phyloP scores from a whole-genome alignment of 2,113 vertebrate species.

The Gopherus flavomarginatus region DNA sequence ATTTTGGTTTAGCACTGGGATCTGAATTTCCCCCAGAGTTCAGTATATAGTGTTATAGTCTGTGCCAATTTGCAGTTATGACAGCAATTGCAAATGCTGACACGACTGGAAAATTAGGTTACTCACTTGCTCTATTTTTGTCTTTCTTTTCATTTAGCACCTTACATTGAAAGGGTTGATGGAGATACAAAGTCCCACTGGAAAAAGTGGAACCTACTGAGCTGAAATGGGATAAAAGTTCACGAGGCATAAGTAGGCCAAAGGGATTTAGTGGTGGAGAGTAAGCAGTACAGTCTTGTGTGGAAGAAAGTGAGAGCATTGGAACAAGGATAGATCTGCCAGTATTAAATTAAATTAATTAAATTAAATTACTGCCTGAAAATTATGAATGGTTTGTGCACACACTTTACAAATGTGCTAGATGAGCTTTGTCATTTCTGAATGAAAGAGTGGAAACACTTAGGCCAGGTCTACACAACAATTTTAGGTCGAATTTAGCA shows the following conservation, averaged over 20 bases:
- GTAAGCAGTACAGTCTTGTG: conserved; percentile 13
- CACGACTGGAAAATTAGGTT: background rate
- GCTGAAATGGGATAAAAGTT: conserved; percentile 44
- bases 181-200: background rate
- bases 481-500: too few species aligned
- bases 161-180: conserved; percentile 15
- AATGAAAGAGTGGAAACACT: background rate
- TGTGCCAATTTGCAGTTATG: background rate
- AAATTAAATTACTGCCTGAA: too few species aligned
- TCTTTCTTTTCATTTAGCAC: background rate
- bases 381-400: background rate
- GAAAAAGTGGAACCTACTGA: conserved; percentile 25
- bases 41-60: background rate
- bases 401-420: background rate
- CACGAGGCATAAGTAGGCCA: conserved; percentile 15
- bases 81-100: background rate
- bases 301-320: background rate
- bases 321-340: background rate
- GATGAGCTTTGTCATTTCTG: background rate
- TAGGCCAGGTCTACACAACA: background rate
- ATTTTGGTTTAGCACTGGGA: background rate
- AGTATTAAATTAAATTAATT: background rate
- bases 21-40: background rate
- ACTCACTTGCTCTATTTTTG: background rate
- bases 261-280: conserved; percentile 28